Evolutionary conservation across 2,113 vertebrate genomes (phyloP).

Genomic region (Lepus europaeus): DNA sequence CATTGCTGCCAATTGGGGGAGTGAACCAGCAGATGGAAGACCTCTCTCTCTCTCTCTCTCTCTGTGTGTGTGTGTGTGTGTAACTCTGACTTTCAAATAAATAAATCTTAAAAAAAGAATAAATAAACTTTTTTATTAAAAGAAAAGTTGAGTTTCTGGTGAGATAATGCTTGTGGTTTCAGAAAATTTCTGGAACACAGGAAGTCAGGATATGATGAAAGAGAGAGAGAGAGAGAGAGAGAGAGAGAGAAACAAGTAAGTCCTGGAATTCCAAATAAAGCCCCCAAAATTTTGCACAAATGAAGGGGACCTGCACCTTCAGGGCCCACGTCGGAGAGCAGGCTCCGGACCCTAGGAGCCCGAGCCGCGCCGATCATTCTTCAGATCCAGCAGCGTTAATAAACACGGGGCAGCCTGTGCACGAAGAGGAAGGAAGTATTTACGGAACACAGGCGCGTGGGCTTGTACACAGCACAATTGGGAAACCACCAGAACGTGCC

Average conservation of each 20-base stretch:
- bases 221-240: neutral
- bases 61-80: too few species aligned
- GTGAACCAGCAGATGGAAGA: too few species aligned
- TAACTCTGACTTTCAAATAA: too few species aligned
- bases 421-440: constrained; percentile 72
- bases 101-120: too few species aligned
- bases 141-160: neutral
- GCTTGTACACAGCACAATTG: neutral
- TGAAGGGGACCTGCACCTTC: too few species aligned
- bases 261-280: constrained; percentile 24
- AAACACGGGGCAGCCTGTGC: neutral
- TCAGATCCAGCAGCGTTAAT: neutral
- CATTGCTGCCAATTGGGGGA: too few species aligned
- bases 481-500: constrained; percentile 50
- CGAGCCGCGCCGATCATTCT: neutral
- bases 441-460: neutral
- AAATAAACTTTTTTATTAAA: too few species aligned
- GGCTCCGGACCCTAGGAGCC: neutral
- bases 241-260: neutral
- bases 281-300: neutral
- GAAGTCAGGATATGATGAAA: neutral
- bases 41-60: too few species aligned
- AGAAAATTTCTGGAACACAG: constrained; percentile 44
- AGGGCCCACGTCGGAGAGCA: rapidly evolving
- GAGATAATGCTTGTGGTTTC: neutral